Base-by-base conservation (phyloP, 2,888 invertebrate genomes). In the Diaphora mendica region DNA sequence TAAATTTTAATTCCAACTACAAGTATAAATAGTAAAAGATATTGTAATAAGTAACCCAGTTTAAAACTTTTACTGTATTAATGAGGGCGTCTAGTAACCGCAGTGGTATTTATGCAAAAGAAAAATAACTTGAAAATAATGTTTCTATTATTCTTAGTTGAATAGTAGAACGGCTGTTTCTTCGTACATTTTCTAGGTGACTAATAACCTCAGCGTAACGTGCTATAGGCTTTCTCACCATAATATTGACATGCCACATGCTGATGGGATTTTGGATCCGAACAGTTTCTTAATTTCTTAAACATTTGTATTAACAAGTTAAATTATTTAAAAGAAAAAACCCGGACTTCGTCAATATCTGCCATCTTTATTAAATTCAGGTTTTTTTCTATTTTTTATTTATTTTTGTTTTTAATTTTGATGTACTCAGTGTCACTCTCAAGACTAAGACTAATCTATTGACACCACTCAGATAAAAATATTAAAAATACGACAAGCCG, bases 1-100 rank as follows among this genome's bases (percentile, higher is more conserved):
- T 30, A 30, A 30, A 13, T 30, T 30, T 30, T 30, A 17, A 30
- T 17, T 62, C 26, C 30, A 30, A 17, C 62, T 62, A 5, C 30
- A 11, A 15, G 17, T 62, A 17, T 62, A 62, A 62, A 62, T 8
- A 7, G 30, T 62, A 30, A 79, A 79, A 78, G 33, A 42, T 26
- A 64, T 70, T 64, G 44, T 64, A 64, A 72, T 72, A 74, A 75
- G 30, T 77, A 75, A 76, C 82, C 85, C 70, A 85, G 75, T 85
- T 81, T 79, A 20, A 65, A 78, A 82, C 82, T 79, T 84, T 85
- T 83, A 85, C 84, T 76, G 73, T 79, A 76, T 66, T 51, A 68
- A 70, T 74, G 64, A 77, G 76, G 69, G 17, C 74, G 72, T 69
- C 75, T 73, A 55, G 74, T 71, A 81, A 85, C 84, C 82, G 74